Evolutionary conservation across 2,888 invertebrate species (phyloP).

Genomic region (Lagria hirta): DNA sequence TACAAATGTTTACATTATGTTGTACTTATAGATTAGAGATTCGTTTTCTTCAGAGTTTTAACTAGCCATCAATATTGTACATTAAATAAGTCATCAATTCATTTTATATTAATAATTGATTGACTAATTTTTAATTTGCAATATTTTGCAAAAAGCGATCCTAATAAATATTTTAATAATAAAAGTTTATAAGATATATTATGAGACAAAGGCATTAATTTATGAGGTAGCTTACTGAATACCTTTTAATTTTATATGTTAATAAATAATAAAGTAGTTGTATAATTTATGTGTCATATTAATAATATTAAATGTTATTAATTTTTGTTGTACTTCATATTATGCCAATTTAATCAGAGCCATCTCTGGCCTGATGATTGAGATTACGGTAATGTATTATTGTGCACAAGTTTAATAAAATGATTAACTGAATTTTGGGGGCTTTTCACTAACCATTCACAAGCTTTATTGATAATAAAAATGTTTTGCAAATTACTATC

Average conservation of each 20-base stretch:
- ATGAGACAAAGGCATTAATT: slow-evolving; percentile 30
- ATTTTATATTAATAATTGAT: slow-evolving; percentile 14
- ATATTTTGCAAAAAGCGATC: slow-evolving; percentile 10
- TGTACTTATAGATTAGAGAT: slow-evolving; percentile 43
- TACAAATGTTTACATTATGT: slow-evolving; percentile 33
- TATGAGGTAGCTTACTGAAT: slow-evolving; percentile 39
- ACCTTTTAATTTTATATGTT: slow-evolving; percentile 37
- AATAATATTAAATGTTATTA: slow-evolving; percentile 44
- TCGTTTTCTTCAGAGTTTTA: slow-evolving; percentile 22
- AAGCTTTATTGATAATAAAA: too few species aligned
- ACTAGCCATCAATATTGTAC: slow-evolving; percentile 11
- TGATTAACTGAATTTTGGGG: slow-evolving; percentile 32
- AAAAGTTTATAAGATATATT: too few species aligned
- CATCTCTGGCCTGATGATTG: slow-evolving; percentile 32
- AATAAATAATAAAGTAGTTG: too few species aligned
- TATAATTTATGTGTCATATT: slow-evolving; percentile 45
- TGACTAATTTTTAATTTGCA: slow-evolving; percentile 17
- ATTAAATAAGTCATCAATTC: slow-evolving; percentile 18
- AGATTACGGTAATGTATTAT: slow-evolving; percentile 41
- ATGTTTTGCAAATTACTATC: too few species aligned
- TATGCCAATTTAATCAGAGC: slow-evolving; percentile 17
- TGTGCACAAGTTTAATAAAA: slow-evolving; percentile 38
- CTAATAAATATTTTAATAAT: slow-evolving; percentile 18
- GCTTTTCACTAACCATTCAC: slow-evolving; percentile 18
- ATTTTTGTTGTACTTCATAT: slow-evolving; percentile 35